phyloP scores from a whole-genome alignment of 1,140 invertebrate genomes.

The Druon quercuslanigerum region DNA sequence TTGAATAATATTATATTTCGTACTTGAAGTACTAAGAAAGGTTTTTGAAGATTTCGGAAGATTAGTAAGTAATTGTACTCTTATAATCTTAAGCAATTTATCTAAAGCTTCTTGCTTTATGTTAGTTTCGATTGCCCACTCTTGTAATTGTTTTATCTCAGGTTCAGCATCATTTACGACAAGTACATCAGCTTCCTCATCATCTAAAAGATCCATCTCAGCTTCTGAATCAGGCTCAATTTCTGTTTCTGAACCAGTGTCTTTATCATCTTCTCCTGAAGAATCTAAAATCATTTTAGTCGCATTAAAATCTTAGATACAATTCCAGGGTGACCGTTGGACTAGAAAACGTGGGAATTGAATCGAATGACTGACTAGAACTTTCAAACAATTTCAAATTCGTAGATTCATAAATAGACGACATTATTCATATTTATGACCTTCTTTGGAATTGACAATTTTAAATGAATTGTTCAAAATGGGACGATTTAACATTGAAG shows the following conservation, averaged over 20 bases:
- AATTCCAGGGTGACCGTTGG: too few species aligned
- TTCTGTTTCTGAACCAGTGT: neutral
- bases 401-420: too few species aligned
- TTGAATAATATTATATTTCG: conserved; percentile 39
- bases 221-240: neutral
- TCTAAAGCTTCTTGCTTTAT: conserved; percentile 34
- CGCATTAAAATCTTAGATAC: neutral
- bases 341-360: too few species aligned
- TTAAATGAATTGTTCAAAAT: too few species aligned
- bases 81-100: conserved; percentile 37
- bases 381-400: too few species aligned
- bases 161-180: neutral
- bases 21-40: too few species aligned
- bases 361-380: too few species aligned
- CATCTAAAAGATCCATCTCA: neutral
- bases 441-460: too few species aligned
- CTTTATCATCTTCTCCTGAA: neutral
- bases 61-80: conserved; percentile 32
- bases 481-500: too few species aligned
- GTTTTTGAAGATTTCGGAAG: conserved; percentile 37
- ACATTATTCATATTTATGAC: too few species aligned
- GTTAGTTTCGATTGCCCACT: too few species aligned
- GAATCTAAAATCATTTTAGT: neutral
- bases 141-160: conserved; percentile 1
- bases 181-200: neutral